Percentiles rank a stretch among this genome's conserved stretches.
Conservation (phyloP, 2,888 invertebrate species). For the Cosmopolites sordidus region DNA sequence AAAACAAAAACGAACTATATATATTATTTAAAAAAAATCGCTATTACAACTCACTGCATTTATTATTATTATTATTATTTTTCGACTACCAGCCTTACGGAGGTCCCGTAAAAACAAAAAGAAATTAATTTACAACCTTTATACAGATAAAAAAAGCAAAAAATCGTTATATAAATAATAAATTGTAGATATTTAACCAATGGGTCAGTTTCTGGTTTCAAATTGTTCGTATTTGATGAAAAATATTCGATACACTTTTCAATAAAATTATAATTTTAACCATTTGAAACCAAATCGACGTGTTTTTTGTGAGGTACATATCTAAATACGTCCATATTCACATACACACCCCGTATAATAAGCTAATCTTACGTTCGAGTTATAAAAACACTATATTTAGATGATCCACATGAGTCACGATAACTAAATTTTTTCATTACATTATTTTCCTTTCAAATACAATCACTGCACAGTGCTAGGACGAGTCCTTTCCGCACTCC, state of each 20-base stretch:
- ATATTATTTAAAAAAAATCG: too few relatives aligned
- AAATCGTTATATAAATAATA: conserved; percentile 17
- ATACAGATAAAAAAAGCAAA: conserved; percentile 22
- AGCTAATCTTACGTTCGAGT: not conserved
- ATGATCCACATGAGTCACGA: conserved; percentile 13
- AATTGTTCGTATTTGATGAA: too few relatives aligned
- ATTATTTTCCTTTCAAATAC: not conserved
- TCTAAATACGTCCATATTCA: conserved; percentile 1
- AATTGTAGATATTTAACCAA: conserved; percentile 10
- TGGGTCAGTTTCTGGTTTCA: not conserved
- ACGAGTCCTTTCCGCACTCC: not conserved
- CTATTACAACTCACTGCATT: conserved; percentile 23
- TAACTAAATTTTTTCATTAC: conserved; percentile 4
- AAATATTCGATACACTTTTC: too few relatives aligned
- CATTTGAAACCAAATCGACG: too few relatives aligned
- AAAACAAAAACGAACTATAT: too few relatives aligned
- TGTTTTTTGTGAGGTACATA: conserved; percentile 3
- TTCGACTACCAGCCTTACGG: conserved; percentile 18
- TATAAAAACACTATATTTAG: conserved; percentile 17
- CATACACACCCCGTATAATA: conserved; percentile 6
- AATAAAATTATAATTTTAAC: too few relatives aligned
- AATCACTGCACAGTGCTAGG: not conserved
- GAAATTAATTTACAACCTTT: conserved; percentile 20
- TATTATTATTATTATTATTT: not conserved
- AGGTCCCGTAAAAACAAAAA: not conserved